Evolutionary conservation across 2,113 vertebrate genomes (phyloP), one percentile per base, ranked within the genome.

Genomic region (Macquaria australasica): DNA sequence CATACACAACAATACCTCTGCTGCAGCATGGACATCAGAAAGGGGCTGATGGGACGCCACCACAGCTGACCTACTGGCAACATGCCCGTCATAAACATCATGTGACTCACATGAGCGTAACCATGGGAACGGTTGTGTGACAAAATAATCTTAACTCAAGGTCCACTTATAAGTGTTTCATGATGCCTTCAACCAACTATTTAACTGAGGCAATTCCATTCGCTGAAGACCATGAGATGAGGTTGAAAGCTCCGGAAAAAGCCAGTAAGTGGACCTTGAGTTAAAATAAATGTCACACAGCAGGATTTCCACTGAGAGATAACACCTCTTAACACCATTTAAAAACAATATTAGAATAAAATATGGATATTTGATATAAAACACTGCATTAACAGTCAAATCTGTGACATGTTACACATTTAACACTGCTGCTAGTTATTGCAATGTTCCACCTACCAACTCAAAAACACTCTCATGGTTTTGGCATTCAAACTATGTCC

Each of bases 51-150:
- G 20, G 15, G 6, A 28, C 8, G 34, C 4, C 5, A 11, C 60
- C 12, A 21, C 60, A 25, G 76, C 39, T 78, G 64, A 79, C 45
- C 21, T 60, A 28, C 58, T 62, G 73, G 14, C 43, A 14, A 34
- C 12, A 12, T 16, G 11, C 25, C 41, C 7, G 9, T 23, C 51
- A 21, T 3, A 8, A 21, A 28, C 14, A 73, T 20, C 4, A 18
- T 16, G 66, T 6, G 53, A 20, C 8, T 28, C 6, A 1, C 21
- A 6, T 45, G 16, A 28, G 51, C 11, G 34, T 4, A 34, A 34
- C 34, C 34, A 9, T 50, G n/a, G 25, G 41, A 50, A 43, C 6
- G 53, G 31, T 25, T 31, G 23, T 25, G 9, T 23, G 37, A 31
- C 18, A 21, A 48, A 39, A 67, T 53, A 5, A 6, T 41, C 1